Evolutionary conservation across 2,888 invertebrate species (phyloP).

Genomic region (Therioaphis trifolii): DNA sequence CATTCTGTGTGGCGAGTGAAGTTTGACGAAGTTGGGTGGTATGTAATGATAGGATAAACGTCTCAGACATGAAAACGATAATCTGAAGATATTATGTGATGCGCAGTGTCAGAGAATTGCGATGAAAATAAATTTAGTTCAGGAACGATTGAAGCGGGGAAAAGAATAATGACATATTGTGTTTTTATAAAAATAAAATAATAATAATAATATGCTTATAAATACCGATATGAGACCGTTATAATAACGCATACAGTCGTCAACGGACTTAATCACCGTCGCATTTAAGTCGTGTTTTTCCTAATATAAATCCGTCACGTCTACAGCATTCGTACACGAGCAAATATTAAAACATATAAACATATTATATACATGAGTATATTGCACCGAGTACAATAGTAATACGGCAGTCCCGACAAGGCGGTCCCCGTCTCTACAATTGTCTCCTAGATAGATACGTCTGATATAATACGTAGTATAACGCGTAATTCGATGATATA

Average conservation of each 20-base stretch:
- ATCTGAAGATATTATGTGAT: no score
- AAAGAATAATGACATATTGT: no score
- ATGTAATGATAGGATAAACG: no score
- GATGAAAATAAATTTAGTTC: no score
- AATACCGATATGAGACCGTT: background rate
- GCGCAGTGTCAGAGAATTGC: no score
- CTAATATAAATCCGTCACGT: slow-evolving; percentile 32
- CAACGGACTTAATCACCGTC: background rate
- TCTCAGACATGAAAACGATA: no score
- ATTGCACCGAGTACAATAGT: background rate
- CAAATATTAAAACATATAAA: background rate
- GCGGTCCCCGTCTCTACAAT: background rate
- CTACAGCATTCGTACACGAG: background rate
- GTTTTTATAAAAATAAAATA: no score
- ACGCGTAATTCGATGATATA: background rate
- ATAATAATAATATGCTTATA: no score
- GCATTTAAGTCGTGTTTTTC: background rate
- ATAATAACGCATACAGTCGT: no score
- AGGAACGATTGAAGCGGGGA: no score
- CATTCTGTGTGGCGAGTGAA: no score
- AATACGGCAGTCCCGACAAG: background rate
- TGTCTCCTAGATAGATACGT: background rate
- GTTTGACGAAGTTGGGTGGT: no score
- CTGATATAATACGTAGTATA: background rate
- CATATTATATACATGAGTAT: background rate